Conservation (phyloP, 92 coral and sea anemone genomes). For the Paragorgia papillata region DNA sequence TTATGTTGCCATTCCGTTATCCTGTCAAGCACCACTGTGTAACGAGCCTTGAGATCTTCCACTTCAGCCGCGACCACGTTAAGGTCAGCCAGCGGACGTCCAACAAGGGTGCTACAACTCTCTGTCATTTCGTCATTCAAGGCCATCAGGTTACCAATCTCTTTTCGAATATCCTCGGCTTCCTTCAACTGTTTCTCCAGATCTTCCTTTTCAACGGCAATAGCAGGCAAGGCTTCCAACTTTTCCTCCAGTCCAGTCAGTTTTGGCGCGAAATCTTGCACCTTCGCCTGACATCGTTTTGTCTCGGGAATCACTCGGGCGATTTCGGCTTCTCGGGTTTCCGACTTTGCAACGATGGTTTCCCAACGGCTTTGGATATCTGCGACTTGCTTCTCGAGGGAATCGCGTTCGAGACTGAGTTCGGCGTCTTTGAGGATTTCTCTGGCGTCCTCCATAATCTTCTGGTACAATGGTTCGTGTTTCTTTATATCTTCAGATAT, state of each 20-base stretch:
- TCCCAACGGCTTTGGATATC: conserved; percentile 79
- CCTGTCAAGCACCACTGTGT: conserved; percentile 5
- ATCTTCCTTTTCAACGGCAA: conserved; percentile 66
- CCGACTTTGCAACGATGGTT: conserved; percentile 60
- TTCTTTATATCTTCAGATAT: conserved; percentile 73
- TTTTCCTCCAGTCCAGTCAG: conserved; percentile 37
- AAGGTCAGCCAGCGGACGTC: conserved; percentile 42
- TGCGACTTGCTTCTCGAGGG: conserved; percentile 71
- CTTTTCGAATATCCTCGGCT: conserved; percentile 38
- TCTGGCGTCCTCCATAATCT: conserved; percentile 74
- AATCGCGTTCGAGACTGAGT: conserved; percentile 82
- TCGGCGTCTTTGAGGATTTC: conserved; percentile 65
- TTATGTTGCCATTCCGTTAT: conserved; percentile 25
- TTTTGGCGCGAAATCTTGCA: conserved; percentile 59
- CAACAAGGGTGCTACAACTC: conserved; percentile 33
- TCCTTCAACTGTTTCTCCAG: conserved; percentile 76
- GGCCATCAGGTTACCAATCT: conserved; percentile 2
- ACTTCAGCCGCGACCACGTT: conserved; percentile 40
- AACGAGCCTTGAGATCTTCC: conserved; percentile 28
- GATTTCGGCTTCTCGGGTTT: conserved; percentile 67
- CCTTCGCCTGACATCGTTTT: conserved; percentile 72
- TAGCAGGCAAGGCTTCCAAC: conserved; percentile 51
- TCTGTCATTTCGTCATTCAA: conserved; percentile 34
- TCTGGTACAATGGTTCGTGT: conserved; percentile 76
- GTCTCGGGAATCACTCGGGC: conserved; percentile 69